Evolutionary conservation across 2,888 invertebrate species (phyloP).

Genomic region (Drosophila diplacantha): DNA sequence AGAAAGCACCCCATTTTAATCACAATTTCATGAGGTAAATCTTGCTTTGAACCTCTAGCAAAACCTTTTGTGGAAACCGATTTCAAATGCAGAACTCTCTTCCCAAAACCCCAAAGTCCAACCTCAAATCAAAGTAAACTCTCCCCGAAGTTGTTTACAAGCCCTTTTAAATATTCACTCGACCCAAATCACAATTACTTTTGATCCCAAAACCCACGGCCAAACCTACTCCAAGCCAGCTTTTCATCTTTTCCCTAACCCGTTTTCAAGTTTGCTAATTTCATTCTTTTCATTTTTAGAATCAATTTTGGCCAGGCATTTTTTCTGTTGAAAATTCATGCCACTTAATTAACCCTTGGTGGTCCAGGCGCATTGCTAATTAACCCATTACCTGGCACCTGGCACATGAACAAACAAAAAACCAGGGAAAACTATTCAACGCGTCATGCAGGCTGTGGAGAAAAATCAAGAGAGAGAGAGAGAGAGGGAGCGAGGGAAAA

Average conservation of each 20-base stretch:
- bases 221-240: neutral
- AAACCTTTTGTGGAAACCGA: neutral
- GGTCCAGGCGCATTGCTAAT: slow-evolving; percentile 49
- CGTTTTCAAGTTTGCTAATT: slow-evolving; percentile 31
- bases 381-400: slow-evolving; percentile 61
- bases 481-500: neutral
- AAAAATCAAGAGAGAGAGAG: neutral
- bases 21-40: neutral
- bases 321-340: slow-evolving; percentile 49
- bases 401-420: slow-evolving; percentile 35
- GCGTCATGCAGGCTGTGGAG: slow-evolving; percentile 50
- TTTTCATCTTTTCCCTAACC: slow-evolving; percentile 12
- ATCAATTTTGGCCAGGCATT: slow-evolving; percentile 22
- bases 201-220: slow-evolving; percentile 1
- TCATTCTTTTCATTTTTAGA: slow-evolving; percentile 39
- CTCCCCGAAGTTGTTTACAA: neutral
- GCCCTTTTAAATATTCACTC: slow-evolving; percentile 1
- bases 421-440: slow-evolving; percentile 47
- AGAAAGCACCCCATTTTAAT: neutral
- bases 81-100: neutral
- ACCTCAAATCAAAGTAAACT: slow-evolving; percentile 12
- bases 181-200: slow-evolving; percentile 19
- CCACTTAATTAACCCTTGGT: slow-evolving; percentile 57
- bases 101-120: neutral
- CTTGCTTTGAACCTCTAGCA: too few relatives aligned